Conservation (phyloP, 2,113 vertebrate species). For the Circaetus gallicus region DNA sequence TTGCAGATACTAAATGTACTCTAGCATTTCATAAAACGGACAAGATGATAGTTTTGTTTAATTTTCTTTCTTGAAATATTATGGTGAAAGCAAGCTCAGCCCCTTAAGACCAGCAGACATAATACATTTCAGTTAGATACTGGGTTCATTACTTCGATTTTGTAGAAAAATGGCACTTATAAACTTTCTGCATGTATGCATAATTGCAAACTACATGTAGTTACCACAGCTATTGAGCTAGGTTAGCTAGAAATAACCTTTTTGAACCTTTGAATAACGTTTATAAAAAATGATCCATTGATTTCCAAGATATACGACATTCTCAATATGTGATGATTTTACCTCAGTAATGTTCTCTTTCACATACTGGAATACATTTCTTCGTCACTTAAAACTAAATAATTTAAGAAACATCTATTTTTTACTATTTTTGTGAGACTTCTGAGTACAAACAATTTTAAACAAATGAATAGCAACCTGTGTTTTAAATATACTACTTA, state of each 20-base stretch:
- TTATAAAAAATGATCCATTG: not conserved
- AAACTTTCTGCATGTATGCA: not conserved
- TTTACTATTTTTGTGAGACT: not conserved
- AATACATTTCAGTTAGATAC: not conserved
- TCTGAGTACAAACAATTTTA: not conserved
- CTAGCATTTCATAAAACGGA: not conserved
- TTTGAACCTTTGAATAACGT: not conserved
- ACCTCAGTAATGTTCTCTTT: not conserved
- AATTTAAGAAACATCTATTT: not conserved
- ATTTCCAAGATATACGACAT: not conserved
- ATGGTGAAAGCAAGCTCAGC: not conserved
- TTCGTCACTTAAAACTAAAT: not conserved
- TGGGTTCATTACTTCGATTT: not conserved
- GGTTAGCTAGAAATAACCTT: not conserved
- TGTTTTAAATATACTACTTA: not conserved
- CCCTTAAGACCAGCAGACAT: not conserved
- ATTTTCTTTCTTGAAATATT: not conserved
- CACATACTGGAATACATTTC: not conserved
- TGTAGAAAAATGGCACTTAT: not conserved
- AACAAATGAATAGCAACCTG: not conserved
- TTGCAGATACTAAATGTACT: not conserved
- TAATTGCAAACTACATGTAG: not conserved
- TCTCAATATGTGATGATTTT: not conserved
- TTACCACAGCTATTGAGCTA: not conserved
- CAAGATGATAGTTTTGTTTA: not conserved